Conservation (phyloP, 2,797 vertebrate genomes). For the Chiloscyllium punctatum region DNA sequence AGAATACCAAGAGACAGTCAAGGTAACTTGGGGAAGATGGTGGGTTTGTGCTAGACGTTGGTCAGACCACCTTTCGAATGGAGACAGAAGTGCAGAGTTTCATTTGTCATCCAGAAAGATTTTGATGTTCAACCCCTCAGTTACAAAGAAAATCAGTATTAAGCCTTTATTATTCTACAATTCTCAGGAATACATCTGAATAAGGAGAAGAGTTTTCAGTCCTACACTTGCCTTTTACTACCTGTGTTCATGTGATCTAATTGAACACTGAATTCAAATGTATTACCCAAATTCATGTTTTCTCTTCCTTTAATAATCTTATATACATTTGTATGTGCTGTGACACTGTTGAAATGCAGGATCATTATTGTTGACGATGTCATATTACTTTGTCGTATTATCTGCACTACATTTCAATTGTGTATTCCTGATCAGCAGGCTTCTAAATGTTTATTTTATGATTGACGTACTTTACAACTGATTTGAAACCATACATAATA, state of each 20-base stretch:
- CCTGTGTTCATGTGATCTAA: not conserved
- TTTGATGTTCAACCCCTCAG: not conserved
- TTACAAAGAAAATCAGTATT: not conserved
- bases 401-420: conserved; percentile 3
- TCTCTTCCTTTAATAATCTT: not conserved
- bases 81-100: not conserved
- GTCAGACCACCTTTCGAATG: not conserved
- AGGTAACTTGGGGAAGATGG: not conserved
- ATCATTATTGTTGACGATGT: not conserved
- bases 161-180: not conserved
- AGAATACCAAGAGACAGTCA: not conserved
- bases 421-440: not conserved
- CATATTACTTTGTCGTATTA: not conserved
- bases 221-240: not conserved
- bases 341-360: not conserved
- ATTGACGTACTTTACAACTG: not conserved
- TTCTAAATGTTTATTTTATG: conserved; percentile 5
- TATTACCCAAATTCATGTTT: not conserved
- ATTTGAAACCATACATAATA: not conserved
- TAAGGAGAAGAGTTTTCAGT: not conserved
- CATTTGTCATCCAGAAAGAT: not conserved
- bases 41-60: not conserved
- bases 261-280: not conserved
- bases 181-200: not conserved
- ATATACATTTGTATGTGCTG: not conserved